Base-by-base conservation (phyloP, 2,888 invertebrate species). In the Tetropium fuscum region DNA sequence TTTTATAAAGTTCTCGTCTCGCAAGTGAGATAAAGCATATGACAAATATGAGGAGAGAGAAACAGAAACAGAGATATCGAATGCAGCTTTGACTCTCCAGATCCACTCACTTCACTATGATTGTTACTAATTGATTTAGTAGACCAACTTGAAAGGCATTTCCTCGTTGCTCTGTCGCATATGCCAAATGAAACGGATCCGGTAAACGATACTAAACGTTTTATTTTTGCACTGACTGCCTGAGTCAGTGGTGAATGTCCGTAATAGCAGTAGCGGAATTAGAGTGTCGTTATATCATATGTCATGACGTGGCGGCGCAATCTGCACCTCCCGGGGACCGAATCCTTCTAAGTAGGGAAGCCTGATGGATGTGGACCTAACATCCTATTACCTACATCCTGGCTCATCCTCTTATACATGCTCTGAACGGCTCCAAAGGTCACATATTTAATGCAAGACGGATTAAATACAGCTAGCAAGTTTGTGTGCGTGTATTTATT, bases 351-450 rank as follows among this genome's bases (percentile, higher is more conserved):
- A 78, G 73, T 74, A 57, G 74, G 66, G 78, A 78, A 78, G 76
- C 79, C 77, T 68, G 73, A 68, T 69, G 59, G 73, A 72, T 69
- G 72, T 72, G 75, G 74, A 75, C 75, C 78, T 78, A 75, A 79
- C 78, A 79, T 79, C 79, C 79, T 79, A 79, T 78, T 79, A 78
- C 72, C 74, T 74, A 77, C 78, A 78, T 79, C 79, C 78, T 76
- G 72, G 74, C 72, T 78, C 77, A 78, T 79, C 78, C 79, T 78
- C 77, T 78, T 79, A 76, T 66, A 64, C 53, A 40, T 60, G 61
- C 59, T 56, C 63, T 66, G 68, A 67, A 60, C 61, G 36, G 58
- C 54, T 60, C 56, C 53, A 68, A 59, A 69, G 69, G 69, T 69
- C 68, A 63, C 61, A 54, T 13, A 7, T 16, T n/a, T n/a, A n/a